Base-by-base conservation (phyloP, 2,797 vertebrate genomes). In the Sebastes trivittatus region DNA sequence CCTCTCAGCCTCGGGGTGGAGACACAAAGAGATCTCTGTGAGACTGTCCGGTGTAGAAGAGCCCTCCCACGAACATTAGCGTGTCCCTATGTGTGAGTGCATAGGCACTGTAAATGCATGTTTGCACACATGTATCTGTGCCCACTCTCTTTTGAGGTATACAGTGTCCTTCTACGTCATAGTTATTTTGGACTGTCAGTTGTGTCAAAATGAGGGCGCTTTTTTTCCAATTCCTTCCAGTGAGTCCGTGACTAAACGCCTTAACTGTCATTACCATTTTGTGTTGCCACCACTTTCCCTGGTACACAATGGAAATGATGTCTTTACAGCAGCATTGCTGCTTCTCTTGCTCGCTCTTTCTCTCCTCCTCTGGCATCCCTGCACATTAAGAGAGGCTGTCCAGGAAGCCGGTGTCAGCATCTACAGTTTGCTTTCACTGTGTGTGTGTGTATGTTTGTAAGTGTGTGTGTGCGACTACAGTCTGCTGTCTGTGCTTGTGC, bases 201-300 rank as follows among this genome's bases (percentile, higher is more conserved):
- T 61, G 59, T 86, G 80, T 90, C 85, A 89, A 86, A 83, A 86
- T 77, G 58, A 79, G 58, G 65, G 13, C 8, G 59, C 29, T 73
- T 75, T 59, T 73, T 54, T 69, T 63, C 10, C 68, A 60, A 34
- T 67, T 89, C 58, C 79, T 85, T 82, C 77, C 85, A 88, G 82
- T 81, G 71, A 89, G 77, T 81, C 84, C 20, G 63, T 92, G 89
- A 92, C 91, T 92, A 89, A 92, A 89, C 59, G 74, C 85, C 83
- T 93, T 91, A 90, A 89, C 90, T 89, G 90, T 91, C 90, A 91
- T 92, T 92, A 93, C 87, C 83, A 87, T 92, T 92, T 92, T 92
- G 77, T 86, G 86, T 85, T 86, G 88, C 91, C 86, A 83, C 87
- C 88, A 86, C 88, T 87, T 90, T 83, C 72, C 63, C 74, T 78